Base-by-base conservation (phyloP, 2,888 invertebrate species). In the Aphodius sticticus region DNA sequence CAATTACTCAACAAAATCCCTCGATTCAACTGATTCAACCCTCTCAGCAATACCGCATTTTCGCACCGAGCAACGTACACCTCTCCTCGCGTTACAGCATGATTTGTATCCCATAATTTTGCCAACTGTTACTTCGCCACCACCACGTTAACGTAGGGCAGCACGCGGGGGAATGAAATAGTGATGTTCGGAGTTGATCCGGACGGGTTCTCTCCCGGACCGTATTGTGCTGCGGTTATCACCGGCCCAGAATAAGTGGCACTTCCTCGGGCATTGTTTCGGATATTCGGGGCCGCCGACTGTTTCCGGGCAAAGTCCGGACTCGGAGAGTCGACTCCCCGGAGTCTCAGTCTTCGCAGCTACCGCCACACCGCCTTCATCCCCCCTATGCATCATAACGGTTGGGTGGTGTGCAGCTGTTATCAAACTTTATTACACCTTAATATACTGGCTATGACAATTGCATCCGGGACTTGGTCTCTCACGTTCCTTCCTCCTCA, bases 351-450 rank as follows among this genome's bases (percentile, higher is more conserved):
- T 53, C 53, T 53, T 53, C 53, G 83, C 84, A 83, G 84, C 78
- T 76, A 79, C 74, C 78, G 78, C 72, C 77, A 74, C 72, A 80
- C 71, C 70, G 9, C 53, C 53, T 9, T 9, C 53, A 53, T 12
- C 78, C 79, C 77, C 79, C 84, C 83, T 86, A 86, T 86, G 85
- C 85, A 86, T 86, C 86, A 86, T 86, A 86, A 84, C 84, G 85
- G 84, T 36, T 37, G 74, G n/a, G 26, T 35, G 85, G 85, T 85
- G 85, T 86, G 86, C 87, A 87, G 86, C 87, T 87, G 87, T 87
- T 87, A 86, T 86, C 86, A 86, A 85, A 87, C 84, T 87, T 79
- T 87, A 87, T 87, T 87, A 86, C 85, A 86, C 86, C 86, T 87
- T 87, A 87, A 87, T 87, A 87, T 86, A 87, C 85, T 86, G 85